These are phyloP conservation scores for Glaucomys volans DNA, from an alignment of 2,113 vertebrate genomes.

Conservation along the genomic window DNA sequence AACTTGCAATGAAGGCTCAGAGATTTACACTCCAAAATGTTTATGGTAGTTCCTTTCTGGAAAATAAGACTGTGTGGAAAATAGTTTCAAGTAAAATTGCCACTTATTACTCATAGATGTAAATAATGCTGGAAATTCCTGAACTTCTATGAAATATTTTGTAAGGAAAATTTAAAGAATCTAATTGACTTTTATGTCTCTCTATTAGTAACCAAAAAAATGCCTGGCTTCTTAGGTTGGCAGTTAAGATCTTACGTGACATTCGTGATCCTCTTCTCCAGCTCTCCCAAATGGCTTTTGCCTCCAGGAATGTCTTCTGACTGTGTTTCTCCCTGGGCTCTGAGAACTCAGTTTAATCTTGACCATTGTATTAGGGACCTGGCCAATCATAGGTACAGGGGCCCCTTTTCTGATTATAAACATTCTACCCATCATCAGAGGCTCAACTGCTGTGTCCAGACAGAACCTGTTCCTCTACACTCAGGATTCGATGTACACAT, in stretches of 20 bases:
- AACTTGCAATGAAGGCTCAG: neutral
- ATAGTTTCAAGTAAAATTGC: neutral
- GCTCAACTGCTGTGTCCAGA: neutral
- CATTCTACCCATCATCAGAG: neutral
- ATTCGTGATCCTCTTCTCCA: neutral
- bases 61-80: neutral
- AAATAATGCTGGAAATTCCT: conserved; percentile 35
- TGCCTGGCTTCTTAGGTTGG: neutral
- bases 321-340: neutral
- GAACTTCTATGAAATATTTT: neutral
- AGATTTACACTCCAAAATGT: neutral
- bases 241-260: neutral
- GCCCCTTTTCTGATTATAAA: neutral
- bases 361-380: neutral
- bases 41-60: conserved; percentile 17
- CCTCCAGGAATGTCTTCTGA: neutral
- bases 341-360: neutral
- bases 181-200: conserved; percentile 3
- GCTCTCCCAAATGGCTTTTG: neutral
- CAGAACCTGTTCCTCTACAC: neutral
- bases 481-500: neutral
- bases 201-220: neutral
- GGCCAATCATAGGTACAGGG: neutral
- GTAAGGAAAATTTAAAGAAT: neutral
- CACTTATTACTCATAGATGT: neutral